Evolutionary conservation across 2,797 vertebrate species (phyloP).

Genomic region (Rhinella marina): DNA sequence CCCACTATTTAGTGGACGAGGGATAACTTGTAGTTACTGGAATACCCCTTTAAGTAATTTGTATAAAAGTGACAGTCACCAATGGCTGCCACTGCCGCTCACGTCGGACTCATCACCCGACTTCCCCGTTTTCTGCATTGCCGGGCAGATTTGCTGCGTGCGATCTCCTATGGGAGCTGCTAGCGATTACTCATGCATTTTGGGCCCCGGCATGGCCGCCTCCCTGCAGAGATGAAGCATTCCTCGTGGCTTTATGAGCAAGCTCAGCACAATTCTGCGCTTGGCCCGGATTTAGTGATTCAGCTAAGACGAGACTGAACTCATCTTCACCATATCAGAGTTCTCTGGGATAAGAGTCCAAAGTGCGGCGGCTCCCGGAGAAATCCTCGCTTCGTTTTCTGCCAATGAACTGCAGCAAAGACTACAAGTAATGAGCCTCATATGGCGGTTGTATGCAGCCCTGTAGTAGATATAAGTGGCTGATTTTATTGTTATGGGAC

Average conservation of each 20-base stretch:
- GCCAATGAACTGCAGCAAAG: not conserved
- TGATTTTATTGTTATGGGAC: too few relatives aligned
- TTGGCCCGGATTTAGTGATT: constrained; percentile 21
- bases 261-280: constrained; percentile 42
- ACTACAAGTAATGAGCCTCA: not conserved
- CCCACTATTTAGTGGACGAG: too few relatives aligned
- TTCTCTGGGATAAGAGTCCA: constrained; percentile 8
- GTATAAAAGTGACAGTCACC: not conserved
- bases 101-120: not conserved
- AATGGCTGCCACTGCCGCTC: not conserved
- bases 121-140: not conserved
- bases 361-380: not conserved
- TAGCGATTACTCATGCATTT: not conserved
- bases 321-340: not conserved
- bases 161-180: not conserved
- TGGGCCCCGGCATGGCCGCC: not conserved
- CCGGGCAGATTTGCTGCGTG: not conserved
- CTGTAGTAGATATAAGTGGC: too few relatives aligned
- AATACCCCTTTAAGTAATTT: too few relatives aligned
- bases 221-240: not conserved
- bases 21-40: too few relatives aligned
- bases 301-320: not conserved
- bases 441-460: not conserved
- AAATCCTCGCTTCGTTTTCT: not conserved
- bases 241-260: not conserved